These are phyloP conservation scores for Magallana ariakensis DNA, from an alignment of 1,140 invertebrate species.

Conservation along the genomic window DNA sequence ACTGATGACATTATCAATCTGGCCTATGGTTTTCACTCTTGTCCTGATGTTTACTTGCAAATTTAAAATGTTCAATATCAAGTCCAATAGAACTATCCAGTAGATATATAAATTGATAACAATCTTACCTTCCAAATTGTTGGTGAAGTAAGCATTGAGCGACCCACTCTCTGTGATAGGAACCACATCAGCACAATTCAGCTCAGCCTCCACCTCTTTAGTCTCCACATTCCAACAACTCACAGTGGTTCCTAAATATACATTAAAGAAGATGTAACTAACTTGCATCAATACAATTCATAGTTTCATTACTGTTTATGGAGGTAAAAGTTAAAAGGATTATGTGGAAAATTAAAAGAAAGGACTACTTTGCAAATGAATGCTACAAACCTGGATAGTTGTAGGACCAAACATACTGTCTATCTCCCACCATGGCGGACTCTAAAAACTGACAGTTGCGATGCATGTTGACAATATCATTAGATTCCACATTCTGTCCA, in stretches of 20 bases:
- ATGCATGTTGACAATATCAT: conserved; percentile 44
- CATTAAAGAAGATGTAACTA: too few species aligned
- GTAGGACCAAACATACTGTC: conserved; percentile 65
- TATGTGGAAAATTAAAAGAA: too few species aligned
- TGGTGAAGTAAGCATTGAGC: background rate
- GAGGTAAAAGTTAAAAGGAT: too few species aligned
- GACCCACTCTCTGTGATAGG: conserved; percentile 56
- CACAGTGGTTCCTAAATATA: conserved; percentile 57
- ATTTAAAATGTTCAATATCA: too few species aligned
- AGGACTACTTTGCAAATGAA: background rate
- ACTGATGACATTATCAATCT: too few species aligned
- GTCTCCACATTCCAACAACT: conserved; percentile 58
- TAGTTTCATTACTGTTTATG: too few species aligned
- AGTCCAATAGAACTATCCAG: too few species aligned
- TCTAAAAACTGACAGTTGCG: conserved; percentile 64
- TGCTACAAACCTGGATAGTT: conserved; percentile 66
- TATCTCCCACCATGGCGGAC: conserved; percentile 31
- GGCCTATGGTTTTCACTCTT: too few species aligned
- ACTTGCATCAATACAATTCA: too few species aligned
- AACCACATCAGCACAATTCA: conserved; percentile 68
- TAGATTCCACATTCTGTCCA: conserved; percentile 51
- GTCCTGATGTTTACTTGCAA: too few species aligned
- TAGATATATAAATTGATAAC: background rate
- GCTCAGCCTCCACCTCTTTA: conserved; percentile 48
- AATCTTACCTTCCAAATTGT: conserved; percentile 14